phyloP scores from a whole-genome alignment of 2,797 vertebrate species.

The Cryptoblepharus egeriae region DNA sequence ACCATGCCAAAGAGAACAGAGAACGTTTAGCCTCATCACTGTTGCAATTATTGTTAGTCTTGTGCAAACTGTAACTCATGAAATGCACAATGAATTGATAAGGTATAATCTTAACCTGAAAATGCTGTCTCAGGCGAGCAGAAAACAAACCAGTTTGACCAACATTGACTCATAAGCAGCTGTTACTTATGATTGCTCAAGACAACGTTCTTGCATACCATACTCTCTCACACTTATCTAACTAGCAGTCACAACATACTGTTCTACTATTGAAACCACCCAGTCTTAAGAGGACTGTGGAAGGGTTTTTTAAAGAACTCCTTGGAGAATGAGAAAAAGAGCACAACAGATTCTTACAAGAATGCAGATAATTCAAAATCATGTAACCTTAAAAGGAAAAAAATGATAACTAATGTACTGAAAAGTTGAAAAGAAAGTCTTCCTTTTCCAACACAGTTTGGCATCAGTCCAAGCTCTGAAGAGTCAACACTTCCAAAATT shows the following conservation, averaged over 20 bases:
- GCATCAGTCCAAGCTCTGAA: slow-evolving; percentile 37
- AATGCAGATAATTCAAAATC: slow-evolving; percentile 66
- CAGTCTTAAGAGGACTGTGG: slow-evolving; percentile 44
- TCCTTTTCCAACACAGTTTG: slow-evolving; percentile 60
- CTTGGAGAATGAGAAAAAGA: slow-evolving; percentile 62
- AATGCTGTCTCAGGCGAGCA: slow-evolving; percentile 55
- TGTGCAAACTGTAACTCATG: slow-evolving; percentile 42
- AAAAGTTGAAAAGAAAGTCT: slow-evolving; percentile 67
- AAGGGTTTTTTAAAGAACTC: background rate
- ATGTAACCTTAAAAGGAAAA: slow-evolving; percentile 68
- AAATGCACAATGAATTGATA: slow-evolving; percentile 44
- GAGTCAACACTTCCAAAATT: background rate
- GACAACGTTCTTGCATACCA: slow-evolving; percentile 56
- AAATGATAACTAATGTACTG: slow-evolving; percentile 71
- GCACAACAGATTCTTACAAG: slow-evolving; percentile 59
- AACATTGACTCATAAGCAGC: slow-evolving; percentile 46
- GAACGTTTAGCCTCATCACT: slow-evolving; percentile 53
- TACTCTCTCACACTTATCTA: slow-evolving; percentile 42
- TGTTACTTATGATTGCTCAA: slow-evolving; percentile 34
- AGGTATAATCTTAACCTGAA: slow-evolving; percentile 34
- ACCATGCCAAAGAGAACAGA: slow-evolving; percentile 46
- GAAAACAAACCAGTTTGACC: slow-evolving; percentile 40
- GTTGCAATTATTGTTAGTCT: slow-evolving; percentile 68
- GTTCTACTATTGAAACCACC: slow-evolving; percentile 56
- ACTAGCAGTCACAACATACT: slow-evolving; percentile 71